These are phyloP conservation scores for Aleiodes alternator DNA, from an alignment of 2,888 invertebrate species.

Conservation along the genomic window DNA sequence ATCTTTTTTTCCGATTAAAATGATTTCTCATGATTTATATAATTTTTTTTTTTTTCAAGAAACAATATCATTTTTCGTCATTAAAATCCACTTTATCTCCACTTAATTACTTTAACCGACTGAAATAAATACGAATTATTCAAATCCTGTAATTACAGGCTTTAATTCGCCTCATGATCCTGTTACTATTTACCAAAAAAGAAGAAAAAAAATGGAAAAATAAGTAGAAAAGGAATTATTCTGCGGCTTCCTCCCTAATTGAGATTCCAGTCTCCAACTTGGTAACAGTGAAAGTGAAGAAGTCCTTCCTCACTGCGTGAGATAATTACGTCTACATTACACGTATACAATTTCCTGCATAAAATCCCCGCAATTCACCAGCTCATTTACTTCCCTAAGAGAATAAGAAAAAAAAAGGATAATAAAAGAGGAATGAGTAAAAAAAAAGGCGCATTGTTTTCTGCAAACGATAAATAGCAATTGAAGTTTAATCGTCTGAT, in stretches of 20 bases:
- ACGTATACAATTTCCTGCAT: slow-evolving; percentile 35
- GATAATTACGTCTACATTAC: slow-evolving; percentile 49
- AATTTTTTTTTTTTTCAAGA: too few relatives aligned
- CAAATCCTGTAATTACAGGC: too few relatives aligned
- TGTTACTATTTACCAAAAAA: background rate
- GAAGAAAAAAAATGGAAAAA: background rate
- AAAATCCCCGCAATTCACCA: slow-evolving; percentile 6
- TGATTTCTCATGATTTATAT: too few relatives aligned
- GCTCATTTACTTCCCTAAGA: background rate
- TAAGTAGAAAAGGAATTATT: background rate
- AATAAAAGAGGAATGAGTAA: background rate
- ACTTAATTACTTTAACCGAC: too few relatives aligned
- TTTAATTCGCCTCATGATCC: background rate
- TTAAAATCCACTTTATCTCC: too few relatives aligned
- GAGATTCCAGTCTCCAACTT: slow-evolving; percentile 28
- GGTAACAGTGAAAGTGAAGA: slow-evolving; percentile 46
- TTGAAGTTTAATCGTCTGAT: slow-evolving; percentile 15
- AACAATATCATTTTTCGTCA: too few relatives aligned
- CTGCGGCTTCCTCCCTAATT: slow-evolving; percentile 8
- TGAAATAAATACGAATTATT: too few relatives aligned
- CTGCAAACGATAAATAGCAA: slow-evolving; percentile 3
- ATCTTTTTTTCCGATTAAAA: too few relatives aligned
- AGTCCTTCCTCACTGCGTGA: slow-evolving; percentile 42
- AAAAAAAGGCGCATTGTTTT: slow-evolving; percentile 20
- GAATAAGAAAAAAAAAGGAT: background rate